Evolutionary conservation across 92 coral and sea anemone species (phyloP).

Genomic region (Palythoa caribaeorum): DNA sequence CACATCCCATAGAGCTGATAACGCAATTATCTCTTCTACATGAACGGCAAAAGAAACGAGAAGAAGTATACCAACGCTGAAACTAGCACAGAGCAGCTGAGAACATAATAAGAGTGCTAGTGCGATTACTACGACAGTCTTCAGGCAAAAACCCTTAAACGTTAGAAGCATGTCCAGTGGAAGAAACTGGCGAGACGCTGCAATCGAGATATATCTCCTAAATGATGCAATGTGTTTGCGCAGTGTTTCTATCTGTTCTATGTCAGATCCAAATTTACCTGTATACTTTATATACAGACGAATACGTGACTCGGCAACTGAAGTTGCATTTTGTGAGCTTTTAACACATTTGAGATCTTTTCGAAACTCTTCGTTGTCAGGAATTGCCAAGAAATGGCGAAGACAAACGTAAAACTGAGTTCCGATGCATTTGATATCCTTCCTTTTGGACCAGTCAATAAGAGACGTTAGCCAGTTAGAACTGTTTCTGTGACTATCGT

Average conservation of each 20-base stretch:
- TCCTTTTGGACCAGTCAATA: conserved; percentile 42
- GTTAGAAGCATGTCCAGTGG: conserved; percentile 43
- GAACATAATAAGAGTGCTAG: conserved; percentile 45
- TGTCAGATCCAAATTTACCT: conserved; percentile 20
- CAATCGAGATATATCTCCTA: not conserved
- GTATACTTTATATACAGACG: conserved; percentile 49
- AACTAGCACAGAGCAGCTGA: conserved; percentile 55
- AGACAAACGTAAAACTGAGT: conserved; percentile 50
- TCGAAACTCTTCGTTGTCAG: conserved; percentile 18
- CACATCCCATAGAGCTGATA: conserved; percentile 37
- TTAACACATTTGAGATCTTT: conserved; percentile 34
- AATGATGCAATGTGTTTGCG: conserved; percentile 23
- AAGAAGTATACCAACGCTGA: conserved; percentile 55
- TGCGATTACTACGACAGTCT: conserved; percentile 40
- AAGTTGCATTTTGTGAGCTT: not conserved
- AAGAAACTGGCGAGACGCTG: conserved; percentile 39
- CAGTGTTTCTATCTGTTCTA: conserved; percentile 1
- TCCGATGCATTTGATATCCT: conserved; percentile 47
- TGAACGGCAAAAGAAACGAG: conserved; percentile 49
- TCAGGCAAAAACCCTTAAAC: conserved; percentile 19
- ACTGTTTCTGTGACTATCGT: conserved; percentile 7
- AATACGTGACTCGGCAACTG: conserved; percentile 50
- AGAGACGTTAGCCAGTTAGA: conserved; percentile 63
- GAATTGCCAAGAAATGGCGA: conserved; percentile 37
- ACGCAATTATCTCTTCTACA: conserved; percentile 36